A percentile compares a stretch with the other conserved stretches of the same genome.
Conservation (phyloP, 2,113 vertebrate species). For the Vulpes lagopus region DNA sequence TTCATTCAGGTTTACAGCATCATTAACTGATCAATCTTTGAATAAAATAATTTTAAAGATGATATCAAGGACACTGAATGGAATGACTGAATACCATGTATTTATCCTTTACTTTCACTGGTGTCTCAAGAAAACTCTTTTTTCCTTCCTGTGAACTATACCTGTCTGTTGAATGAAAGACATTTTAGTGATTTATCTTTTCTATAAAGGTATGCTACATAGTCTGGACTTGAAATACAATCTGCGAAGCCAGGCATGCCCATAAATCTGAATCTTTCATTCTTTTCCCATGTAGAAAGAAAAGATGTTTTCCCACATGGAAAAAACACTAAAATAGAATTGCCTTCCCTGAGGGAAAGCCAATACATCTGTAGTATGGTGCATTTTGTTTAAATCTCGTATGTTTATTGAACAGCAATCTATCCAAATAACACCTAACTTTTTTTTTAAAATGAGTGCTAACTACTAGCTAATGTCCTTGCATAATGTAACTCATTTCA, state of each 20-base stretch:
- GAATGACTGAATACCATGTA: background rate
- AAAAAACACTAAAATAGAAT: slow-evolving; percentile 53
- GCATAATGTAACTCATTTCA: slow-evolving; percentile 37
- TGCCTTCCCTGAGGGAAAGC: slow-evolving; percentile 21
- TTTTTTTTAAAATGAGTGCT: slow-evolving; percentile 14
- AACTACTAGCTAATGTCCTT: slow-evolving; percentile 36
- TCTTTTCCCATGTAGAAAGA: slow-evolving; percentile 44
- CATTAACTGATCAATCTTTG: background rate
- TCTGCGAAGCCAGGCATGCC: slow-evolving; percentile 42
- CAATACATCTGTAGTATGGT: background rate
- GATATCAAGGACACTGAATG: slow-evolving; percentile 36
- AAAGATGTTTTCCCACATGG: slow-evolving; percentile 53
- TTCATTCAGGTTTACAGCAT: slow-evolving; percentile 35
- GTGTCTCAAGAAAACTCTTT: slow-evolving; percentile 31
- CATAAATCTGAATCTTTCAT: slow-evolving; percentile 62
- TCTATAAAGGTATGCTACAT: slow-evolving; percentile 47
- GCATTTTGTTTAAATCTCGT: slow-evolving; percentile 14
- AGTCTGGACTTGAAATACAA: slow-evolving; percentile 49
- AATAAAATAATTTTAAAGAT: slow-evolving; percentile 58
- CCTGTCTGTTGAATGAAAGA: slow-evolving; percentile 35
- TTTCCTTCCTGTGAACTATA: slow-evolving; percentile 44
- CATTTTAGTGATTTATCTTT: slow-evolving; percentile 62
- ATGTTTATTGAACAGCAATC: slow-evolving; percentile 34
- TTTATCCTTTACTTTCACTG: slow-evolving; percentile 62
- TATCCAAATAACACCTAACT: slow-evolving; percentile 48